Evolutionary conservation across 2,888 invertebrate species (phyloP).

Genomic region (Priocnemis perturbator): DNA sequence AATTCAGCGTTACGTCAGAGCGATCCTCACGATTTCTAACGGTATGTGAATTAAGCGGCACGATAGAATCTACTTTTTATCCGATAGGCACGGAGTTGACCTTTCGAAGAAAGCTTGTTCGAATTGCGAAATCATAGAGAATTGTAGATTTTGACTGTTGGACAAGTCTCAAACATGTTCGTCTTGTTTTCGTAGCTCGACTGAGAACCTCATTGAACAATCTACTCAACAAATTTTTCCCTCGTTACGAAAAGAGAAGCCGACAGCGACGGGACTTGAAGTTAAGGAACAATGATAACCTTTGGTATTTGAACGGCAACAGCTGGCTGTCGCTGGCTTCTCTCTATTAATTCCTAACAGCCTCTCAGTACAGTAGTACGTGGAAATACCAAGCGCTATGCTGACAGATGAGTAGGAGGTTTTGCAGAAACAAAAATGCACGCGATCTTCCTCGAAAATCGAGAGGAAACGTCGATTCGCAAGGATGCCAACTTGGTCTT

Average conservation of each 20-base stretch:
- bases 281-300: conserved; percentile 53
- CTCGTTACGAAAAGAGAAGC: neutral
- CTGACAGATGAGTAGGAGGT: conserved; percentile 25
- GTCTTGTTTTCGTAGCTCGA: too few relatives aligned
- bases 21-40: conserved; percentile 32
- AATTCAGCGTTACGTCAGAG: conserved; percentile 36
- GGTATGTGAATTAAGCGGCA: conserved; percentile 43
- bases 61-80: conserved; percentile 35
- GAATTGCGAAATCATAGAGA: neutral
- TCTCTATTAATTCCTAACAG: conserved; percentile 51
- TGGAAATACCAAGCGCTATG: conserved; percentile 49
- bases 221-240: too few relatives aligned
- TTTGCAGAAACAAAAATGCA: conserved; percentile 39
- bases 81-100: conserved; percentile 35
- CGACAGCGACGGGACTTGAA: conserved; percentile 20
- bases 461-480: too few relatives aligned
- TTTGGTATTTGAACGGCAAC: conserved; percentile 55
- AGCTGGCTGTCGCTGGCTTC: conserved; percentile 45
- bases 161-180: neutral
- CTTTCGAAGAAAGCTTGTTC: conserved; percentile 30
- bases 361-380: conserved; percentile 24
- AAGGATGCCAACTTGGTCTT: too few relatives aligned
- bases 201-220: too few relatives aligned
- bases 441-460: conserved; percentile 29
- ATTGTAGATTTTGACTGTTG: neutral